These are phyloP conservation scores for Anguilla marmorata DNA, from an alignment of 2,797 vertebrate species.

Conservation along the genomic window DNA sequence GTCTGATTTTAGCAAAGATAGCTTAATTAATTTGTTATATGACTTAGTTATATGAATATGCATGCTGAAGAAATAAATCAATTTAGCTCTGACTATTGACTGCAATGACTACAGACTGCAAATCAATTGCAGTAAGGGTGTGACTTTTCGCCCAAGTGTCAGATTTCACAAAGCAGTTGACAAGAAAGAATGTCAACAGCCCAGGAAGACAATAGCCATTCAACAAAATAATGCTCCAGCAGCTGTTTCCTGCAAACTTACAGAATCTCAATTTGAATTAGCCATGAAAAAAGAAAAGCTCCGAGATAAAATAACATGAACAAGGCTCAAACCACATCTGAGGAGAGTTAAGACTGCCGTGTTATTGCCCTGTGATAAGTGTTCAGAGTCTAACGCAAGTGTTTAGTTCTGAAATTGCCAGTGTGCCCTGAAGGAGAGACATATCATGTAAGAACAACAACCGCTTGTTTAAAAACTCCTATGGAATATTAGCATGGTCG, in stretches of 20 bases:
- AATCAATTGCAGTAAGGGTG: background rate
- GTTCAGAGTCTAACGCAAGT: background rate
- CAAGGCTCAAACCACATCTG: background rate
- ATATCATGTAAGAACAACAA: background rate
- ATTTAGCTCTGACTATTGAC: background rate
- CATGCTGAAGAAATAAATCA: background rate
- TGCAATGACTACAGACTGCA: background rate
- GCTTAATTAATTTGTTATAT: background rate
- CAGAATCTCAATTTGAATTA: background rate
- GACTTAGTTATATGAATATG: background rate
- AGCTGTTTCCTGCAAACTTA: background rate
- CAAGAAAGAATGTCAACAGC: background rate
- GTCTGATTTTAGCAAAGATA: background rate
- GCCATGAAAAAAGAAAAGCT: background rate
- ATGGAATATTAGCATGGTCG: background rate
- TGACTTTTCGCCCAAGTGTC: background rate
- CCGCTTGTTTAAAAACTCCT: background rate
- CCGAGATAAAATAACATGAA: background rate
- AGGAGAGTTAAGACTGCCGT: background rate
- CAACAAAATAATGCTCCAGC: background rate
- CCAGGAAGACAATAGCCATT: background rate
- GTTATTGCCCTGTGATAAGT: background rate
- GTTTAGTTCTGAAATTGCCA: background rate
- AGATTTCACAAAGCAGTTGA: background rate
- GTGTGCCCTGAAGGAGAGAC: background rate